A percentile compares a stretch with the other conserved stretches of the same genome.
Evolutionary conservation across 2,888 invertebrate genomes (phyloP).

Genomic region (Platycnemis pennipes): DNA sequence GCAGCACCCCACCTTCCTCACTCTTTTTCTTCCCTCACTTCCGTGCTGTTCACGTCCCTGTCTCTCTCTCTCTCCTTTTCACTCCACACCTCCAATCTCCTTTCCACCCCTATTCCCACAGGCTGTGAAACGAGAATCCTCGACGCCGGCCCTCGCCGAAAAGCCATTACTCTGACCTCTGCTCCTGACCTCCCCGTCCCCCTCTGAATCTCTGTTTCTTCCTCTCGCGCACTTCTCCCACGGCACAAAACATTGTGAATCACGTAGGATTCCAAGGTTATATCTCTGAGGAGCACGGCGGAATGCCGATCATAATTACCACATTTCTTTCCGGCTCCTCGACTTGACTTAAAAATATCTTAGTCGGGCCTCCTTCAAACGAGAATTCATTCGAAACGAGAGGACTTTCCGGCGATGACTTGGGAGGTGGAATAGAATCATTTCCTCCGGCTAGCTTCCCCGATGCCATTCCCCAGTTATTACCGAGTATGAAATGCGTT

Average conservation of each 20-base stretch:
- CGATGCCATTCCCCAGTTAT: background rate
- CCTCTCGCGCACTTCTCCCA: background rate
- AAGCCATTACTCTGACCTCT: conserved; percentile 17
- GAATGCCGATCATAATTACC: background rate
- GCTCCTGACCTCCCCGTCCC: background rate
- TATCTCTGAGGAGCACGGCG: background rate
- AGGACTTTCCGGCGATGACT: background rate
- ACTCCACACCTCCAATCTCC: background rate
- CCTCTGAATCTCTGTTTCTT: background rate
- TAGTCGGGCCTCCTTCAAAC: background rate
- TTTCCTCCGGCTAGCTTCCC: background rate
- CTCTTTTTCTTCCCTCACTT: background rate
- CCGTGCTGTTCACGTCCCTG: background rate
- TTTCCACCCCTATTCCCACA: background rate
- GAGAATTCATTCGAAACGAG: background rate
- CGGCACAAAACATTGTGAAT: conserved; percentile 1
- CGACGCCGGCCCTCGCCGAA: background rate
- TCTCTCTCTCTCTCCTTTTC: background rate
- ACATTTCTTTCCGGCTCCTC: background rate
- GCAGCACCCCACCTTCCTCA: background rate
- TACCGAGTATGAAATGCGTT: background rate
- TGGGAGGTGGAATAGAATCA: background rate
- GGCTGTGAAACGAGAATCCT: background rate
- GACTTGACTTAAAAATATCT: background rate
- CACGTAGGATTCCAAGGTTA: background rate